Percentiles rank a stretch among this genome's conserved stretches.
phyloP scores from a whole-genome alignment of 2,888 invertebrate genomes.

The Chironomus tentans region DNA sequence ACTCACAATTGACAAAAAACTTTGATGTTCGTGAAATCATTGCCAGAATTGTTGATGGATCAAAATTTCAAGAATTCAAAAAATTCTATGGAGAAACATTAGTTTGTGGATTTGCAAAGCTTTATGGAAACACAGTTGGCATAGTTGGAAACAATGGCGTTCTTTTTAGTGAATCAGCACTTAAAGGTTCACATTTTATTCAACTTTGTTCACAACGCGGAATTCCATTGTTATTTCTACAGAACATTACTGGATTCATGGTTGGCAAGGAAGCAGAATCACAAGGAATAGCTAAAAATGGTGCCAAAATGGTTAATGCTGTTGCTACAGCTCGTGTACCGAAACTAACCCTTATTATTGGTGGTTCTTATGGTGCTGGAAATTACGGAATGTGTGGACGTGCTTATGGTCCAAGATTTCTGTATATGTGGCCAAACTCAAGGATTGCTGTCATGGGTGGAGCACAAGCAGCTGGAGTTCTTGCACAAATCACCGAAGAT shows the following conservation, averaged over 20 bases:
- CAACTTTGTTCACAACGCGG: constrained; percentile 92
- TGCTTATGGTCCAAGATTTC: constrained; percentile 79
- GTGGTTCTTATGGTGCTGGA: constrained; percentile 96
- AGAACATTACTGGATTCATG: constrained; percentile 99
- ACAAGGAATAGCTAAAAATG: constrained; percentile 97
- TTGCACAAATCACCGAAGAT: constrained; percentile 78
- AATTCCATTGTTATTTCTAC: constrained; percentile 90
- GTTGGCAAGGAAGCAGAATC: constrained; percentile 94
- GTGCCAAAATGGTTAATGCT: constrained; percentile 98
- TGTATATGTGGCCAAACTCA: constrained; percentile 98
- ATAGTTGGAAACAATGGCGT: constrained; percentile 97
- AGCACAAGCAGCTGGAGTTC: constrained; percentile 88
- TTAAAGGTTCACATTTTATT: constrained; percentile 97
- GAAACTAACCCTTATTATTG: constrained; percentile 93
- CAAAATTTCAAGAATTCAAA: constrained; percentile 94
- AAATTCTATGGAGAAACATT: constrained; percentile 88
- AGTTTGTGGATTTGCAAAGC: constrained; percentile 84
- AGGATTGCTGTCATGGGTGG: constrained; percentile 98
- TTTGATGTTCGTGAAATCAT: constrained; percentile 93
- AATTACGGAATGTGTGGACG: constrained; percentile 91
- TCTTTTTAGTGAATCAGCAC: constrained; percentile 87
- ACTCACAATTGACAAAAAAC: constrained; percentile 80
- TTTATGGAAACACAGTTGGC: constrained; percentile 90
- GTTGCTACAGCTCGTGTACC: constrained; percentile 97
- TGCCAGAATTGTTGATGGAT: constrained; percentile 90